phyloP scores from a whole-genome alignment of 2,888 invertebrate species.

The Leptinotarsa haldemani region DNA sequence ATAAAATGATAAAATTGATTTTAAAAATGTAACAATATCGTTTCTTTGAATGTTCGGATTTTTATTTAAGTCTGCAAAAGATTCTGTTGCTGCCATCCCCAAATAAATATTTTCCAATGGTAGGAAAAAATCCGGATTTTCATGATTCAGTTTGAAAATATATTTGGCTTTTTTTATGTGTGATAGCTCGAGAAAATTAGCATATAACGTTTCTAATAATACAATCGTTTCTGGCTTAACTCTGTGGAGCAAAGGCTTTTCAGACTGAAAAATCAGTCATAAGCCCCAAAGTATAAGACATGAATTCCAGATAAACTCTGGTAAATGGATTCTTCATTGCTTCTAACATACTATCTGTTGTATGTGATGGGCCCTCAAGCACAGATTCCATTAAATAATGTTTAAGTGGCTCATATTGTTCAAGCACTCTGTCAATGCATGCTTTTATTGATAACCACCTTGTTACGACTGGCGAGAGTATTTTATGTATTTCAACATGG shows the following conservation, averaged over 20 bases:
- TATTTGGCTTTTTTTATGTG: neutral
- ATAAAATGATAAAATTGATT: conserved; percentile 31
- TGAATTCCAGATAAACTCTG: conserved; percentile 24
- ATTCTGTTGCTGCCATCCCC: conserved; percentile 22
- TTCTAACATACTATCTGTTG: neutral
- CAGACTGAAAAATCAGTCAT: conserved; percentile 21
- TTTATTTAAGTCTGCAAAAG: conserved; percentile 20
- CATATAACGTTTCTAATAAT: conserved; percentile 8
- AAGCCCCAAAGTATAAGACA: conserved; percentile 24
- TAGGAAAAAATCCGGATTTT: conserved; percentile 9
- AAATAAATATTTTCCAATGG: conserved; percentile 27
- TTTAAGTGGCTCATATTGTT: conserved; percentile 55
- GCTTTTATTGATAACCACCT: conserved; percentile 58
- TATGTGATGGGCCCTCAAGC: too few species aligned
- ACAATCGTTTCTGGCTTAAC: conserved; percentile 7
- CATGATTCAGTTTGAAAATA: conserved; percentile 17
- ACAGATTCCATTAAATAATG: conserved; percentile 48
- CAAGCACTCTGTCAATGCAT: conserved; percentile 57
- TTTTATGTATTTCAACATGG: conserved; percentile 56
- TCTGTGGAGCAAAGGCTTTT: conserved; percentile 8
- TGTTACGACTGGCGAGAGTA: conserved; percentile 47
- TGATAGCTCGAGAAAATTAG: conserved; percentile 9
- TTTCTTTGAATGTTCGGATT: conserved; percentile 14
- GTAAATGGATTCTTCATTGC: conserved; percentile 25
- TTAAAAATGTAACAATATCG: conserved; percentile 27